These are phyloP conservation scores for Aquatica leii DNA, from an alignment of 2,888 invertebrate genomes.

Conservation along the genomic window DNA sequence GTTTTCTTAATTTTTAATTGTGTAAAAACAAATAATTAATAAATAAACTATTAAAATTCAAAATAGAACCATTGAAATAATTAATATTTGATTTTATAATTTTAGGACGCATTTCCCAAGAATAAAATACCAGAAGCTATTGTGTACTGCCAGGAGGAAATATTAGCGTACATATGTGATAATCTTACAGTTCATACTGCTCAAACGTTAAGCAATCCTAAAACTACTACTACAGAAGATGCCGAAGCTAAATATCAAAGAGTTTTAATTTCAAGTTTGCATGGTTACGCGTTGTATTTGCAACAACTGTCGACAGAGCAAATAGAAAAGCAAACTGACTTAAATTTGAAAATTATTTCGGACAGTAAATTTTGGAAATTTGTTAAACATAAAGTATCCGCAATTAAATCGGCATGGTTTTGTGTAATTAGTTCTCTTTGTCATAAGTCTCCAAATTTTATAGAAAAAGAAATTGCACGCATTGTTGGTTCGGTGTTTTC, in stretches of 20 bases:
- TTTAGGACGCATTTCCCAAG: constrained; percentile 78
- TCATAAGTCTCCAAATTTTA: constrained; percentile 65
- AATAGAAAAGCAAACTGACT: constrained; percentile 58
- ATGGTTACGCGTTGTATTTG: constrained; percentile 71
- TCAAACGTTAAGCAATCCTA: constrained; percentile 64
- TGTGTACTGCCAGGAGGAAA: constrained; percentile 82
- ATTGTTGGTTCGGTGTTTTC: constrained; percentile 68
- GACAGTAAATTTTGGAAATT: constrained; percentile 78
- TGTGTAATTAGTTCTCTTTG: constrained; percentile 69
- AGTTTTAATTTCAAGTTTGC: constrained; percentile 70
- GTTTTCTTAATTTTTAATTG: too few species aligned
- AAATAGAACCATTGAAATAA: too few species aligned
- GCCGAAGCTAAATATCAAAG: constrained; percentile 74
- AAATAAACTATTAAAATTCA: too few species aligned
- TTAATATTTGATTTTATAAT: too few species aligned
- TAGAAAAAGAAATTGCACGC: constrained; percentile 65
- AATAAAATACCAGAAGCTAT: constrained; percentile 82
- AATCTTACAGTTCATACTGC: constrained; percentile 71
- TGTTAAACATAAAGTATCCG: constrained; percentile 64
- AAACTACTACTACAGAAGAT: constrained; percentile 69
- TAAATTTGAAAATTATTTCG: constrained; percentile 65
- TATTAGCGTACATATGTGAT: constrained; percentile 75
- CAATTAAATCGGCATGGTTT: constrained; percentile 73
- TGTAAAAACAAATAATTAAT: too few species aligned
- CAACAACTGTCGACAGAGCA: constrained; percentile 64